Conservation (phyloP, 1,140 invertebrate species). For the Bilobella aurantiaca region DNA sequence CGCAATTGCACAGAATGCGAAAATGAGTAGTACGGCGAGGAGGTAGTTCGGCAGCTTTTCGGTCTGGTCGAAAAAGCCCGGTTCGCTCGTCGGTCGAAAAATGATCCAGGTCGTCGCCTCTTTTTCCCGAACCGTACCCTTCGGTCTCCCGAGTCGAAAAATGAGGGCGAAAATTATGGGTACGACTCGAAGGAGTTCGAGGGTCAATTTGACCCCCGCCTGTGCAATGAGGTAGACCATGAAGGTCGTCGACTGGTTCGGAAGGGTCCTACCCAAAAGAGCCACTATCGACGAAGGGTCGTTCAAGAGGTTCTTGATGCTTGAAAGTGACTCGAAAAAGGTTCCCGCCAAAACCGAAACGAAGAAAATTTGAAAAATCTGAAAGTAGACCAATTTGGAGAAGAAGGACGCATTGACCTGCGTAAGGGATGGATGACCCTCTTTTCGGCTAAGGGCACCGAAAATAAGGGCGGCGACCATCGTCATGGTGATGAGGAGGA, state of each 20-base stretch:
- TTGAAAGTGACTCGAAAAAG: background rate
- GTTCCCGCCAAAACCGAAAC: slow-evolving; percentile 5
- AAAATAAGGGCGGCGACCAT: background rate
- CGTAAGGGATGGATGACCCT: background rate
- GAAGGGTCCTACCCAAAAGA: background rate
- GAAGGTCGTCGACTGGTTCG: background rate
- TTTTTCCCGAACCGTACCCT: background rate
- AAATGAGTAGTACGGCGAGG: background rate
- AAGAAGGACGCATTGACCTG: background rate
- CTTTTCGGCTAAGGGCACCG: background rate
- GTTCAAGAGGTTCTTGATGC: background rate
- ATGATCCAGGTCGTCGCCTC: background rate
- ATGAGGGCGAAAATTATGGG: background rate
- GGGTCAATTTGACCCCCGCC: background rate
- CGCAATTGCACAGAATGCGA: slow-evolving; percentile 4
- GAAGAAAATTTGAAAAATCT: slow-evolving; percentile 9
- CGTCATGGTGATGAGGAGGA: background rate
- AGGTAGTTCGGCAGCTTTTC: background rate
- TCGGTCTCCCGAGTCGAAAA: background rate
- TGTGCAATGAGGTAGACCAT: slow-evolving; percentile 3
- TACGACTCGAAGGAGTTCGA: background rate
- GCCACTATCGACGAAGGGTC: background rate
- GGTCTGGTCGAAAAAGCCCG: background rate
- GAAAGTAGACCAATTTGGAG: background rate
- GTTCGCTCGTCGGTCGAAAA: background rate